phyloP scores from a whole-genome alignment of 2,888 invertebrate species.

The Oscheius sp. region DNA sequence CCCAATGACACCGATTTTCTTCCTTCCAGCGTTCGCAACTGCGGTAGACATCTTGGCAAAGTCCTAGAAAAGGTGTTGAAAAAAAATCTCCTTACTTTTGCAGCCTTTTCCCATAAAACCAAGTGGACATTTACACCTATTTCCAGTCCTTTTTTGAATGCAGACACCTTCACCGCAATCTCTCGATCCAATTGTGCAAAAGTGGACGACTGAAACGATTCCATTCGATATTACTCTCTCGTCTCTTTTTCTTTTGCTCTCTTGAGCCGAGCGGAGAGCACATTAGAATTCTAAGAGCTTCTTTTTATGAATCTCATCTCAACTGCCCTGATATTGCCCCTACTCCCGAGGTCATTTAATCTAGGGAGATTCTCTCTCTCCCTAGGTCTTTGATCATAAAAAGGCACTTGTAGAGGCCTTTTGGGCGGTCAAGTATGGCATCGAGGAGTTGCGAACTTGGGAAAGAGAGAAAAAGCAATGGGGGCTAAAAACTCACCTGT shows the following conservation, averaged over 20 bases:
- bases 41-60: conserved; percentile 67
- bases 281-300: conserved; percentile 27
- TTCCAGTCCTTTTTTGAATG: conserved; percentile 42
- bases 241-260: too few species aligned
- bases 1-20: conserved; percentile 64
- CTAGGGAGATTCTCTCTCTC: too few species aligned
- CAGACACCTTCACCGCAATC: conserved; percentile 47
- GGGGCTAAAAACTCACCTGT: conserved; percentile 4
- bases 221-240: conserved; percentile 47
- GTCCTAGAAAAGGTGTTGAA: conserved; percentile 46
- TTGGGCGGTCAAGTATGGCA: too few species aligned
- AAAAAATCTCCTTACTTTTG: conserved; percentile 35
- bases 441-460: too few species aligned
- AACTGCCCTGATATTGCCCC: conserved; percentile 24
- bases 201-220: conserved; percentile 48
- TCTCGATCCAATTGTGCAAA: conserved; percentile 53
- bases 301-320: conserved; percentile 29
- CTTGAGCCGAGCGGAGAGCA: conserved; percentile 32
- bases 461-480: neutral
- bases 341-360: conserved; percentile 19
- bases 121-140: conserved; percentile 57
- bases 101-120: conserved; percentile 65
- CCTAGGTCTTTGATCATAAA: conserved; percentile 14
- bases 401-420: neutral
- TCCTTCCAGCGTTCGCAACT: conserved; percentile 64